These are phyloP conservation scores for Denticeps clupeoides DNA, from an alignment of 2,797 vertebrate species.

Conservation along the genomic window DNA sequence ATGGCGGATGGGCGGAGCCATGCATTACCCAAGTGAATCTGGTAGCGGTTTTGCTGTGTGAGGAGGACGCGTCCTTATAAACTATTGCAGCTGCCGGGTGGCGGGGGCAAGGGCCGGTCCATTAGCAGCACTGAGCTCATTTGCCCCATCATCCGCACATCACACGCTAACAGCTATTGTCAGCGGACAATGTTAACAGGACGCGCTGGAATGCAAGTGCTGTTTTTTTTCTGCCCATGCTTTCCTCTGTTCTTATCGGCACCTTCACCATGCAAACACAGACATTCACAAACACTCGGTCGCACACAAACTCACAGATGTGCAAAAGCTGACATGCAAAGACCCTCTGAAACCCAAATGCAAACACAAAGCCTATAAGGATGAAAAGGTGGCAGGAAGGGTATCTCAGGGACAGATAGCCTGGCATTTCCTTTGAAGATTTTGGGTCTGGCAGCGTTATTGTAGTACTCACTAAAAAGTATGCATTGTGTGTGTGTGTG, in stretches of 20 bases:
- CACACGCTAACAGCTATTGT: conserved; percentile 4
- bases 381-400: neutral
- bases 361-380: neutral
- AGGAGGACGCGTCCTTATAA: no score
- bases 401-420: neutral
- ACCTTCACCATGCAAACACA: no score
- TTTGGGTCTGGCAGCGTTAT: no score
- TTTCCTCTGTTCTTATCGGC: neutral
- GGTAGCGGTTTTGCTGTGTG: no score
- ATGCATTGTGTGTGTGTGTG: no score
- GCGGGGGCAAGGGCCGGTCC: neutral
- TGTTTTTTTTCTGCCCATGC: neutral
- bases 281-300: no score
- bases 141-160: neutral
- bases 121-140: neutral
- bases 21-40: conserved; percentile 53
- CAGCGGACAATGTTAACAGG: conserved; percentile 6
- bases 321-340: no score
- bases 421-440: neutral
- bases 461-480: no score
- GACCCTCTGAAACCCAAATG: no score
- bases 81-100: conserved; percentile 52
- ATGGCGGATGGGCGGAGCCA: conserved; percentile 48
- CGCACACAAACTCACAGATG: no score
- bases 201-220: conserved; percentile 1